A percentile compares a stretch with the other conserved stretches of the same genome.
These are phyloP conservation scores for Scatophagus argus DNA, from an alignment of 2,113 vertebrate species.

Conservation along the genomic window DNA sequence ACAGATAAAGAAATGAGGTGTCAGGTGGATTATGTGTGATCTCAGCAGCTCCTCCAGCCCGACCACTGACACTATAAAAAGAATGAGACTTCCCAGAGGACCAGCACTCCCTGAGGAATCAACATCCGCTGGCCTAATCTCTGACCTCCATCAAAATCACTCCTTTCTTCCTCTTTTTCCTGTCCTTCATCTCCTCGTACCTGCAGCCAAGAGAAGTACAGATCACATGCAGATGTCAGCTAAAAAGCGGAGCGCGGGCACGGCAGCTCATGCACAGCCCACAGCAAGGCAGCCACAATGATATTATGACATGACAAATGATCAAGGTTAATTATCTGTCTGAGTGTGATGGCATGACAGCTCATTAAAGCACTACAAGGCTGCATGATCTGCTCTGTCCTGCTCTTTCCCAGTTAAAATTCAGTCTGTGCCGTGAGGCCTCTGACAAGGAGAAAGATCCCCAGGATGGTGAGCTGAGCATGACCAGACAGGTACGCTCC, in stretches of 20 bases:
- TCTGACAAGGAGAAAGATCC: constrained; percentile 15
- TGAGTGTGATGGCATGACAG: constrained; percentile 41
- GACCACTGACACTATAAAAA: constrained; percentile 64
- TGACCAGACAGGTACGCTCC: constrained; percentile 49
- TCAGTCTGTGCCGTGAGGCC: constrained; percentile 11
- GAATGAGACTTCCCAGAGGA: constrained; percentile 71
- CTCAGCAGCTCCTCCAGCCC: not conserved
- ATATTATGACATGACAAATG: constrained; percentile 52
- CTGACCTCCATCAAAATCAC: constrained; percentile 61
- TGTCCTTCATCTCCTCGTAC: constrained; percentile 45
- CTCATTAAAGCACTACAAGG: constrained; percentile 56
- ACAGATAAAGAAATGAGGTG: constrained; percentile 33
- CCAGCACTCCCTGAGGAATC: constrained; percentile 55
- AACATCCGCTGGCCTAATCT: constrained; percentile 73
- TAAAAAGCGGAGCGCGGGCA: not conserved
- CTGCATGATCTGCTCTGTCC: constrained; percentile 15
- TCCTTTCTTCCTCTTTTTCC: constrained; percentile 34
- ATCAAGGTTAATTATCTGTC: constrained; percentile 60
- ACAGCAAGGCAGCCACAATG: not conserved
- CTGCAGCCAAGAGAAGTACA: constrained; percentile 27
- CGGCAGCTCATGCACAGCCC: not conserved
- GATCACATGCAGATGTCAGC: constrained; percentile 18
- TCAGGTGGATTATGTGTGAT: constrained; percentile 17
- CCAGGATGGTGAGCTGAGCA: constrained; percentile 30
- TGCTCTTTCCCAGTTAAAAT: constrained; percentile 14